Evolutionary conservation across 2,113 vertebrate species (phyloP).

Genomic region (Ahaetulla prasina): DNA sequence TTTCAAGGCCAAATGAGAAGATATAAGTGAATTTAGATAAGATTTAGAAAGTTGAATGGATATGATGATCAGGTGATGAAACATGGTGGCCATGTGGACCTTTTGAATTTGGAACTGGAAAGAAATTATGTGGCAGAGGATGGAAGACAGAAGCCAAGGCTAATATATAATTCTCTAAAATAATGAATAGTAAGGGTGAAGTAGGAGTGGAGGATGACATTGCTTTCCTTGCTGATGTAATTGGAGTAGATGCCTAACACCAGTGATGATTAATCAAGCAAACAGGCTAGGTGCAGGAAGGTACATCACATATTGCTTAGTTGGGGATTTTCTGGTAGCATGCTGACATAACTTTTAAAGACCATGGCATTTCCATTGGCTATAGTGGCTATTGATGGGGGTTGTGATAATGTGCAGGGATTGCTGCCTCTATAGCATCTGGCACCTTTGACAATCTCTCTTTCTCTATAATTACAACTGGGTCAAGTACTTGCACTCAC

Average conservation of each 20-base stretch:
- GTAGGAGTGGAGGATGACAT: background rate
- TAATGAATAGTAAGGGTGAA: background rate
- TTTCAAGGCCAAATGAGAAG: background rate
- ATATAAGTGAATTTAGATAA: background rate
- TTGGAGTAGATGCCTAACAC: background rate
- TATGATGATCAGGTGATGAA: background rate
- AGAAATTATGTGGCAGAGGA: background rate
- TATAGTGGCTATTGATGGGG: background rate
- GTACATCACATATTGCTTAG: background rate
- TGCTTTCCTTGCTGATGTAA: background rate
- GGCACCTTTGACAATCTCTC: background rate
- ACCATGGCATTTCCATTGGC: background rate
- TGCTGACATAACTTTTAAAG: background rate
- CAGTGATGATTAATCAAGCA: background rate
- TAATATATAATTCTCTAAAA: background rate
- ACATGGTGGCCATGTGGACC: background rate
- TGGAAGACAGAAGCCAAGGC: background rate
- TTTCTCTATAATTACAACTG: background rate
- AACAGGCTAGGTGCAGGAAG: background rate
- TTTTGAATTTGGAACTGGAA: background rate
- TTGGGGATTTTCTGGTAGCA: background rate
- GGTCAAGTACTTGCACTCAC: background rate
- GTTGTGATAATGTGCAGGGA: background rate
- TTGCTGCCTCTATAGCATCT: background rate
- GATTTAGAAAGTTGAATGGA: background rate